These are phyloP conservation scores for Allochrocebus solatus DNA, from an alignment of 2,797 vertebrate genomes.

Conservation along the genomic window DNA sequence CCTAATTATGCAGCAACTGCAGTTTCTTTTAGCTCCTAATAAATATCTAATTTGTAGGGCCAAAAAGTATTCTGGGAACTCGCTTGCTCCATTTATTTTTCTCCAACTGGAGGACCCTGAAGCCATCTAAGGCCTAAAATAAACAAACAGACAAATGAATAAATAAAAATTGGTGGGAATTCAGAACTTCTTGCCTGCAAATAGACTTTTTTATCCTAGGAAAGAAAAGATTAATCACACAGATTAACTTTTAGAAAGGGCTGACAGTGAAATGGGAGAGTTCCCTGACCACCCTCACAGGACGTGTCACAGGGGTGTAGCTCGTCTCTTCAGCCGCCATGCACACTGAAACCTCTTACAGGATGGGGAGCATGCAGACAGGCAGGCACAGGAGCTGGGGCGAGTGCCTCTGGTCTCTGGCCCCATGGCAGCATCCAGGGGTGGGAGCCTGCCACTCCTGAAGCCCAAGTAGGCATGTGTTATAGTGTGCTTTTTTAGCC, in stretches of 20 bases:
- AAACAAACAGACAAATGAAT: background rate
- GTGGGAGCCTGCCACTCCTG: background rate
- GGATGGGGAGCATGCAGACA: background rate
- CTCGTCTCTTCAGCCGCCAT: background rate
- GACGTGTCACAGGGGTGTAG: background rate
- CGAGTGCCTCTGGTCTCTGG: background rate
- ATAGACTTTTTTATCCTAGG: background rate
- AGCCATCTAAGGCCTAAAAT: background rate
- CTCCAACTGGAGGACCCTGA: background rate
- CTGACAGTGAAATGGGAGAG: background rate
- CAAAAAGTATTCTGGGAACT: background rate
- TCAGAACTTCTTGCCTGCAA: background rate
- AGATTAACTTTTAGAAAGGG: background rate
- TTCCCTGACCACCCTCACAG: background rate
- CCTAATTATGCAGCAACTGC: background rate
- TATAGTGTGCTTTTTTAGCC: no score
- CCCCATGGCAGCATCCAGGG: background rate
- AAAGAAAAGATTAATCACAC: background rate
- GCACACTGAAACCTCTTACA: no score
- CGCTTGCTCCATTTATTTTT: background rate
- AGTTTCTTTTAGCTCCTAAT: background rate
- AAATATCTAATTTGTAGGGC: background rate
- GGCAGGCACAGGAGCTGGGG: background rate
- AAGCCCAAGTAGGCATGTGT: background rate
- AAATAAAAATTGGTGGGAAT: background rate